Conservation (phyloP, 2,797 vertebrate genomes). For the Psittacula echo region DNA sequence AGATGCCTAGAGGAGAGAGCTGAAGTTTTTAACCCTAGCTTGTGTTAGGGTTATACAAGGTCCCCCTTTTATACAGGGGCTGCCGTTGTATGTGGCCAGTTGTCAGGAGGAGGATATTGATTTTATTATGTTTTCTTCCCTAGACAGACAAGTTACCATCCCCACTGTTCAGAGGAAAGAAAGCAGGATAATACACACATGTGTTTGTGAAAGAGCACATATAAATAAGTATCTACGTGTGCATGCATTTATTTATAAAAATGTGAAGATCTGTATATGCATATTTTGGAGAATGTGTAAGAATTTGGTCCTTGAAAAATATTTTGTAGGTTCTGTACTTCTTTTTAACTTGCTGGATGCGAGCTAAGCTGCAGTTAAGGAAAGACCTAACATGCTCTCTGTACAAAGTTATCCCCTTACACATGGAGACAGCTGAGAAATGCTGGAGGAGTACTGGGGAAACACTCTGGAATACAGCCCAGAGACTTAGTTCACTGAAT, state of each 20-base stretch:
- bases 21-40: neutral
- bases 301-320: neutral
- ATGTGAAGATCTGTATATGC: fast-evolving
- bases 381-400: neutral
- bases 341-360: neutral
- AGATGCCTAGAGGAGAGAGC: neutral
- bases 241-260: neutral
- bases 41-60: neutral
- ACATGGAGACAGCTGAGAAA: neutral
- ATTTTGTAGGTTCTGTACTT: neutral
- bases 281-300: neutral
- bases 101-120: neutral
- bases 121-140: neutral
- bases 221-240: neutral
- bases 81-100: neutral
- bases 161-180: neutral
- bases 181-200: neutral
- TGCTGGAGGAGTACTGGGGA: neutral
- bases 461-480: neutral
- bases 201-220: neutral
- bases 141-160: neutral
- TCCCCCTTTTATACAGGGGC: neutral
- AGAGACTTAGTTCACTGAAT: neutral
- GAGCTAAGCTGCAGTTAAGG: neutral
- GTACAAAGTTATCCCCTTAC: neutral